Conservation (phyloP, 2,113 vertebrate genomes). For the Grammomys dolichurus region DNA sequence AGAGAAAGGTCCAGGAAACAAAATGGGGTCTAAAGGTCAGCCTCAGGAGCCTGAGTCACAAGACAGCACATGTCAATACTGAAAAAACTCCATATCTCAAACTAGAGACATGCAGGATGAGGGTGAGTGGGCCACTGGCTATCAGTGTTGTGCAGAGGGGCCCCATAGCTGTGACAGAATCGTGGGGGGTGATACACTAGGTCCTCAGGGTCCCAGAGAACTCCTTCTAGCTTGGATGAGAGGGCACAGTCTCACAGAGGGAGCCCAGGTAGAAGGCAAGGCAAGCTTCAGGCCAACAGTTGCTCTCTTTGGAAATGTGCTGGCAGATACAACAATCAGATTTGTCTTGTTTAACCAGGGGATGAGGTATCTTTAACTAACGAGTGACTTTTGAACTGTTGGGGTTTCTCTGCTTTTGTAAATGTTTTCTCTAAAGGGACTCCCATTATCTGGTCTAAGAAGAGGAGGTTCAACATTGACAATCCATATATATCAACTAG, state of each 20-base stretch:
- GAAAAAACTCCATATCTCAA: background rate
- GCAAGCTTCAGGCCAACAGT: background rate
- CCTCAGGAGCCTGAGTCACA: slow-evolving; percentile 47
- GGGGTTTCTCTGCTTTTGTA: background rate
- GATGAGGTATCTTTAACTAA: background rate
- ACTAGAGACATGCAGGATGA: background rate
- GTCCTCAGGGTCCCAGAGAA: background rate
- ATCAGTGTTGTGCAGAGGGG: background rate
- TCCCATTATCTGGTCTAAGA: background rate
- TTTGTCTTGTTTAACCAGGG: background rate
- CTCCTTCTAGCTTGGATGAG: background rate
- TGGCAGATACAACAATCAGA: background rate
- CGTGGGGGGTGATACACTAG: background rate
- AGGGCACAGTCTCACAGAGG: background rate
- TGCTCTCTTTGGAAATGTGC: background rate
- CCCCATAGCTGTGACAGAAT: background rate
- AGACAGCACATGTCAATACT: background rate
- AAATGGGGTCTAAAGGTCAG: background rate
- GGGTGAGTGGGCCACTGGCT: background rate
- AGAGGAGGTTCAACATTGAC: background rate
- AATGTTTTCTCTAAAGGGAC: background rate
- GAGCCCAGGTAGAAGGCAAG: background rate
- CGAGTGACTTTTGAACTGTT: background rate
- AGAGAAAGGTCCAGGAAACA: slow-evolving; percentile 2
- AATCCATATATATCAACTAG: background rate